Evolutionary conservation across 2,888 invertebrate species (phyloP), one percentile per base, ranked within the genome.

Genomic region (Mayetiola destructor): DNA sequence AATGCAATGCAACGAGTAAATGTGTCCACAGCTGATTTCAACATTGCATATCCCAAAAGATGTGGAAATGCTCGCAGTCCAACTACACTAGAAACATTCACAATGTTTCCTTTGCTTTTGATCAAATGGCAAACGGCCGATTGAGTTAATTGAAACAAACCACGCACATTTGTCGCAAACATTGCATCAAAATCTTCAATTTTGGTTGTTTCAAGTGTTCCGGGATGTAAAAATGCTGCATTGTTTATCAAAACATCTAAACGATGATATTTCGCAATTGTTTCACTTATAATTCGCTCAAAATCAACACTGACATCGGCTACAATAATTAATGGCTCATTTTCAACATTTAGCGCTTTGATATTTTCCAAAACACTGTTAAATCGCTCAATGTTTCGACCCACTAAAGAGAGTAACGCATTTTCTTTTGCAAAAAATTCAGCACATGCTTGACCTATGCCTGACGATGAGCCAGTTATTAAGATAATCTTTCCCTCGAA

Each of bases 21-120:
- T 69, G 96, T 96, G 72, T 99, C 97, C 0, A 97, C 77, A 1
- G 94, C 88, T 36, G 92, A 80, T 73, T 99, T 97, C 1, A 93
- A 92, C 70, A 97, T 83, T 63, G 85, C 85, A 70, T 99, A 99
- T 0, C 93, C 87, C 48, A 95, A 71, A 0, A 94, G 86, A 8
- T 87, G 87, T 2, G 94, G 84, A 68, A 96, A 95, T 52, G 95
- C 82, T 66, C 94, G 76, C 23, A 92, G 77, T 3, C 96, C 96
- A 66, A 86, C 88, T 0, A 96, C 91, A 69, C 94, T 94, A 1
- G 95, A 96, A 0, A 97, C 88, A 69, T 96, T 97, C 0, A 97
- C 93, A 63, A 95, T 85, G 62, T 83, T 88, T n/a, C 93, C 93
- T 71, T 89, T 86, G 0, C 82, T 79, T 70, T 83, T 79, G 2